These are phyloP conservation scores for Ptilonorhynchus violaceus DNA, from an alignment of 2,113 vertebrate genomes.

Conservation along the genomic window DNA sequence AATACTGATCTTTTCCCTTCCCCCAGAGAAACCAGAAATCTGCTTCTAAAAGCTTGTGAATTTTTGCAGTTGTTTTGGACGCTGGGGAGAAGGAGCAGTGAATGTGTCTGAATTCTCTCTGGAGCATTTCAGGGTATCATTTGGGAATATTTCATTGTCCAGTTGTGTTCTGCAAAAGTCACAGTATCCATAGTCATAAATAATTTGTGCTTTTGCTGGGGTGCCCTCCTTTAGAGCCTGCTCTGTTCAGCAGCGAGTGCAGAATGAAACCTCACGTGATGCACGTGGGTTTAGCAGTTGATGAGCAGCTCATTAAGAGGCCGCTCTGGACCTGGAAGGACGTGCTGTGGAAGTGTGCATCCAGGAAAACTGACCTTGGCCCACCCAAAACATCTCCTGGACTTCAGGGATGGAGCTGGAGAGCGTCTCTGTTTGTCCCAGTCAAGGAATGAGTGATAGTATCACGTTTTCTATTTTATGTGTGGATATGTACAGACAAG, in stretches of 20 bases:
- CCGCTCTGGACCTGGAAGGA: background rate
- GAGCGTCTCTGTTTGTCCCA: background rate
- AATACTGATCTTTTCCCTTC: background rate
- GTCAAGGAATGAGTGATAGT: background rate
- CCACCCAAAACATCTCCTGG: background rate
- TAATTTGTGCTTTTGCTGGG: background rate
- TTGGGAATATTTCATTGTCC: background rate
- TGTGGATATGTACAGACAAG: background rate
- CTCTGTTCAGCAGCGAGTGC: background rate
- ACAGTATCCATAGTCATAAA: background rate
- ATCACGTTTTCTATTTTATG: background rate
- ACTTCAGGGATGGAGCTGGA: background rate
- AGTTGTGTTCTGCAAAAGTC: background rate
- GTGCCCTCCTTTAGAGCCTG: background rate
- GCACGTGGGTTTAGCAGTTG: background rate
- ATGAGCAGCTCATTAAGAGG: background rate
- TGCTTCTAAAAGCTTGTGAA: background rate
- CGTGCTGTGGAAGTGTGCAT: fast-evolving
- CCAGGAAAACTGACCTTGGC: background rate
- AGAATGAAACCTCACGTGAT: background rate
- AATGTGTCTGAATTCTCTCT: background rate
- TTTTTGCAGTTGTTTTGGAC: background rate
- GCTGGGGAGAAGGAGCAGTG: background rate
- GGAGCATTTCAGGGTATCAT: background rate
- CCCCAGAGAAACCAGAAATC: background rate